Evolutionary conservation across 1,140 invertebrate genomes (phyloP).

Genomic region (Bicyclus anynana): DNA sequence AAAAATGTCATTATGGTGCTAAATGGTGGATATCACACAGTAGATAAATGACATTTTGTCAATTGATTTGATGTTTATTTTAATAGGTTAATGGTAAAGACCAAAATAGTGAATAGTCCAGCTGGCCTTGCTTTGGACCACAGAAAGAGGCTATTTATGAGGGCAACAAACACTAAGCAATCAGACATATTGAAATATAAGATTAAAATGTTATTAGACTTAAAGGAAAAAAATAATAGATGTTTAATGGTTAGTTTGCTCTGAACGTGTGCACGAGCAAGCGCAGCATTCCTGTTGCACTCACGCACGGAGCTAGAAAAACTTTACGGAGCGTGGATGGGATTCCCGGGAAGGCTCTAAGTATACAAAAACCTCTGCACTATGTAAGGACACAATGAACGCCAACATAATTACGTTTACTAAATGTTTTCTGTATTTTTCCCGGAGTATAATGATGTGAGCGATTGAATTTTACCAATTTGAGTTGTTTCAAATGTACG

Average conservation of each 20-base stretch:
- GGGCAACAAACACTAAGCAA: too few relatives aligned
- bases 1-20: too few relatives aligned
- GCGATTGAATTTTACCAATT: not conserved
- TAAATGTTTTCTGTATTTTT: conserved; percentile 21
- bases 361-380: conserved; percentile 40
- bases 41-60: too few relatives aligned
- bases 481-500: not conserved
- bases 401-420: conserved; percentile 36
- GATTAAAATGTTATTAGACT: conserved; percentile 8
- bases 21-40: too few relatives aligned
- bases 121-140: too few relatives aligned
- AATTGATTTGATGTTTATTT: too few relatives aligned
- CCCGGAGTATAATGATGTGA: conserved; percentile 13
- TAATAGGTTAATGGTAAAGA: too few relatives aligned
- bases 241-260: conserved; percentile 10
- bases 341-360: conserved; percentile 44
- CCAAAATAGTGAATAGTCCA: too few relatives aligned
- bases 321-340: conserved; percentile 39
- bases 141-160: too few relatives aligned
- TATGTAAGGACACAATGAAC: conserved; percentile 44
- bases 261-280: conserved; percentile 23
- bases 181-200: conserved; percentile 15
- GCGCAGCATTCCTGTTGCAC: conserved; percentile 48
- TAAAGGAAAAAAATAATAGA: conserved; percentile 1
- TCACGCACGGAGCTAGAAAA: conserved; percentile 50